phyloP scores from a whole-genome alignment of 2,888 invertebrate genomes.

The Lochmaea capreae region DNA sequence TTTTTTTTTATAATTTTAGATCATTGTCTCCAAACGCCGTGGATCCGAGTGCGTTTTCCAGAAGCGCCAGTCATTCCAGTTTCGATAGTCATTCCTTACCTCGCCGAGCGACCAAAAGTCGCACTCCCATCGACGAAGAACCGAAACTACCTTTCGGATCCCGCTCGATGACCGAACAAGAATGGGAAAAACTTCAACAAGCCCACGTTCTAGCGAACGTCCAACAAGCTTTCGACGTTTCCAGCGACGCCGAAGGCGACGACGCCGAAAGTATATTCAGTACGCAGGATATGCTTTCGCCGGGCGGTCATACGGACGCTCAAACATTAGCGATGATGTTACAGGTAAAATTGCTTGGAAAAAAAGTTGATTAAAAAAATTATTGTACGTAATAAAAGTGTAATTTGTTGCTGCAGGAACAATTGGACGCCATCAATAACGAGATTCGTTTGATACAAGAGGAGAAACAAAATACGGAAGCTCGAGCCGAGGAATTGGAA shows the following conservation, averaged over 20 bases:
- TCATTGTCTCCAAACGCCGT: conserved; percentile 86
- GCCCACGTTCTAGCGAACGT: conserved; percentile 78
- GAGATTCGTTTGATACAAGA: conserved; percentile 85
- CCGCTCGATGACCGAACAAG: conserved; percentile 72
- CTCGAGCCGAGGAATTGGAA: conserved; percentile 96
- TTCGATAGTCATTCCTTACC: conserved; percentile 82
- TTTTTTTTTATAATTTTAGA: conserved; percentile 57
- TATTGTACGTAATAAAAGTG: not conserved
- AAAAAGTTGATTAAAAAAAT: not conserved
- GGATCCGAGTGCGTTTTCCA: conserved; percentile 72
- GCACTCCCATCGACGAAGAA: conserved; percentile 73
- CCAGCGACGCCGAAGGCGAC: conserved; percentile 83
- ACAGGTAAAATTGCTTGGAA: conserved; percentile 69
- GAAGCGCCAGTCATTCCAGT: conserved; percentile 82
- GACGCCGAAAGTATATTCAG: conserved; percentile 84
- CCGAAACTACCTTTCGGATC: conserved; percentile 67
- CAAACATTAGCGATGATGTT: conserved; percentile 98
- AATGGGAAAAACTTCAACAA: conserved; percentile 97
- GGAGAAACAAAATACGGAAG: conserved; percentile 88
- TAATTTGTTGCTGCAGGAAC: conserved; percentile 70
- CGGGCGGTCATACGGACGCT: conserved; percentile 82
- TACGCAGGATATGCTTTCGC: conserved; percentile 78
- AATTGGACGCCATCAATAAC: conserved; percentile 99
- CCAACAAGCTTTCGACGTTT: conserved; percentile 92
- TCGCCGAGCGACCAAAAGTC: conserved; percentile 71